Percentiles rank a stretch among this genome's conserved stretches.
Evolutionary conservation across 2,113 vertebrate genomes (phyloP).

Genomic region (Promerops cafer): DNA sequence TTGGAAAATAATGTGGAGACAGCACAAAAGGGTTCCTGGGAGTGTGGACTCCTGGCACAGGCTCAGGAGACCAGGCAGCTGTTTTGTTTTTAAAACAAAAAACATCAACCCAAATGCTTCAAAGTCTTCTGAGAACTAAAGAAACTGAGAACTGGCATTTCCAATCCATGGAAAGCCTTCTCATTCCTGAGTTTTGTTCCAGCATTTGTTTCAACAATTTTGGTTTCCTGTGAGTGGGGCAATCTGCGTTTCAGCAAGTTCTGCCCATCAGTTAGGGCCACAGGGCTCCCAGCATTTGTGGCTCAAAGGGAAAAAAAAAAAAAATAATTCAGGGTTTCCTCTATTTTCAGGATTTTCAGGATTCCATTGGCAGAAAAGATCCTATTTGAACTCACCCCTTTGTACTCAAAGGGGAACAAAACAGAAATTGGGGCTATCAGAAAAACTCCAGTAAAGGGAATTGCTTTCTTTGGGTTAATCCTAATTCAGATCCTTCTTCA

Average conservation of each 20-base stretch:
- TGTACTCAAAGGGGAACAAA: not conserved
- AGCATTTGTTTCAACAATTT: constrained; percentile 37
- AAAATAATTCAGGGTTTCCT: not conserved
- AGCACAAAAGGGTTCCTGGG: constrained; percentile 1
- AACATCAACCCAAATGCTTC: constrained; percentile 1
- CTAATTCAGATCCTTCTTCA: not conserved
- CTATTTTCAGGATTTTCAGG: not conserved
- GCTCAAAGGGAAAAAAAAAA: not conserved
- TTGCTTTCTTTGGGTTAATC: not conserved
- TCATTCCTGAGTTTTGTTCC: constrained; percentile 27
- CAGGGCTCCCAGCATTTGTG: not conserved
- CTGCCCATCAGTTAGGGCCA: not conserved
- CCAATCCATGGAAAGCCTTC: constrained; percentile 30
- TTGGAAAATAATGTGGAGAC: not conserved
- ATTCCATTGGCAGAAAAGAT: not conserved
- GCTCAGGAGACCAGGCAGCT: not conserved
- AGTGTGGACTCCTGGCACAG: not conserved
- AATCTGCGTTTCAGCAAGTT: not conserved
- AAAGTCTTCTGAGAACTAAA: constrained; percentile 38
- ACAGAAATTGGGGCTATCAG: not conserved
- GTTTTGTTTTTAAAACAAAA: constrained; percentile 32
- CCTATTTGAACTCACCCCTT: not conserved
- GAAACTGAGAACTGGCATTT: constrained; percentile 13
- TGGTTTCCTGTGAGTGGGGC: constrained; percentile 20
- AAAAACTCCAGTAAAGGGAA: not conserved